Base-by-base conservation (phyloP, 2,888 invertebrate genomes). In the Orthosia gracilis region DNA sequence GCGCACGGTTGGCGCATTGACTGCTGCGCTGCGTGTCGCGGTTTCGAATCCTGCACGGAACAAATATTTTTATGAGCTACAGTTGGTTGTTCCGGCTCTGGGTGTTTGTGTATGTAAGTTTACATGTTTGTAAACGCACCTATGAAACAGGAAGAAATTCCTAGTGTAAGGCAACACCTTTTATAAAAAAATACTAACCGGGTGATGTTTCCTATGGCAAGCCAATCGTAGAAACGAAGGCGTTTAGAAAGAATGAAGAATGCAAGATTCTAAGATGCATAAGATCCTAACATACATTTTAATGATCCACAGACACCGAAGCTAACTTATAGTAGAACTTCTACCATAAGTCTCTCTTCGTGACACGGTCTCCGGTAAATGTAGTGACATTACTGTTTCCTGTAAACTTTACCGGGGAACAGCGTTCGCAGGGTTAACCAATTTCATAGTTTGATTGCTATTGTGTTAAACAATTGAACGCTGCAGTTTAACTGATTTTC, bases 331-430 rank as follows among this genome's bases (percentile, higher is more conserved):
- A 58, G n/a, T 49, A n/a, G 26, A 82, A 85, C 65, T 85, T 80
- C 18, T 52, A 50, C 57, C 50, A 78, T 85, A 85, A 82, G 58
- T 82, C 68, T 77, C 75, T 66, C 3, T 18, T 26, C 65, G 62
- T 73, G 73, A 76, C 65, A 57, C 54, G 45, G 21, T 72, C 40
- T 66, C 59, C 62, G 55, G 66, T 76, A 54, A 70, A 82, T 65
- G 70, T 82, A 71, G 73, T 80, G 71, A 66, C 74, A 64, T 75
- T 67, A 57, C 61, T 52, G 69, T 61, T 73, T 84, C 78, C 75
- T 76, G 54, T 63, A 65, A 78, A 86, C 63, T 74, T 73, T 72
- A 47, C 64, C 45, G 58, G 18, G 18, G 58, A 18, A 59, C 23
- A 59, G n/a, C 62, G 45, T 45, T 47, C n/a, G 9, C 23, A 66